Conservation (phyloP, 2,113 vertebrate species). For the Corvus hawaiiensis region DNA sequence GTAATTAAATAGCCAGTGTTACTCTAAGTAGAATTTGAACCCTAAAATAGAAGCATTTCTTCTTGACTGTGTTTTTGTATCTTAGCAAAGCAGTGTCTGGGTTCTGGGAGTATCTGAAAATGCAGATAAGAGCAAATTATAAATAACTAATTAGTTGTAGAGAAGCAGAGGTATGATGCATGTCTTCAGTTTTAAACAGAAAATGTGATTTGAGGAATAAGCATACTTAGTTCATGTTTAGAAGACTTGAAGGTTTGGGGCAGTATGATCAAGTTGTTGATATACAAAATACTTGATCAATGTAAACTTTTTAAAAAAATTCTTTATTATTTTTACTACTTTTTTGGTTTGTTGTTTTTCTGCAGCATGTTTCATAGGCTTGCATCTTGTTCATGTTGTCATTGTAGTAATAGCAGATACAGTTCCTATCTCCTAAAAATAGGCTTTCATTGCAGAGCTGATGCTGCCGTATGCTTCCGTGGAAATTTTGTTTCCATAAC, state of each 20-base stretch:
- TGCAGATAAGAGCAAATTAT: not conserved
- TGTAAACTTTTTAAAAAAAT: fast-evolving
- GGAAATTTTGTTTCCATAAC: not conserved
- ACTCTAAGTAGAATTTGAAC: not conserved
- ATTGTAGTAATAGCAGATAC: not conserved
- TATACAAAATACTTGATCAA: not conserved
- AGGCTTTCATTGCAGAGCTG: not conserved
- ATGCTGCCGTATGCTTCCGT: fast-evolving
- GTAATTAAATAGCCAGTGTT: not conserved
- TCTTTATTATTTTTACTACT: not conserved
- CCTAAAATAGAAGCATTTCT: not conserved
- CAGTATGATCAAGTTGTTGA: not conserved
- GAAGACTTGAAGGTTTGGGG: not conserved
- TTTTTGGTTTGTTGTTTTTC: not conserved
- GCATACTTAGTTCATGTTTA: not conserved
- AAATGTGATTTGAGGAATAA: not conserved
- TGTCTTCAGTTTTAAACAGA: not conserved
- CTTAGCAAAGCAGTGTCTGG: not conserved
- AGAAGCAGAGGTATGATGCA: not conserved
- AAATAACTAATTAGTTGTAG: not conserved
- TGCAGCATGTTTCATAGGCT: not conserved
- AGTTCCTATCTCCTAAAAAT: not conserved
- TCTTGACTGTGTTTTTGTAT: not conserved
- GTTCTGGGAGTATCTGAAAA: not conserved
- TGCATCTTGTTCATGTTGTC: not conserved